phyloP scores from a whole-genome alignment of 2,888 invertebrate species.

The Drosophila aldrichi region DNA sequence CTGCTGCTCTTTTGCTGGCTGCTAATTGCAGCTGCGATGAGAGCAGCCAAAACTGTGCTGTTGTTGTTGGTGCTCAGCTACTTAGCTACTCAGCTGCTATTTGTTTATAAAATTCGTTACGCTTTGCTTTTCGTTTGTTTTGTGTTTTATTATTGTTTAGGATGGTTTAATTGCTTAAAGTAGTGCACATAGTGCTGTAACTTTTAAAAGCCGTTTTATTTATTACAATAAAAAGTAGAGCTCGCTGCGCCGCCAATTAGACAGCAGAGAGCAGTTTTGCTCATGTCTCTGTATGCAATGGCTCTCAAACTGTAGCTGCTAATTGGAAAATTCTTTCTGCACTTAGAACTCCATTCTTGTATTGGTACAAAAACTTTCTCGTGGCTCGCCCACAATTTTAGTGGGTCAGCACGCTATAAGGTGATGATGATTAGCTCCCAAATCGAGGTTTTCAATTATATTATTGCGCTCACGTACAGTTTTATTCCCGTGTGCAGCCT shows the following conservation, averaged over 20 bases:
- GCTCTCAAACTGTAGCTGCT: slow-evolving; percentile 22
- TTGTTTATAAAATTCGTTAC: slow-evolving; percentile 59
- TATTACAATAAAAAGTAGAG: slow-evolving; percentile 1
- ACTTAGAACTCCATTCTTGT: slow-evolving; percentile 62
- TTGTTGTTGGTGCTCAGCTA: slow-evolving; percentile 15
- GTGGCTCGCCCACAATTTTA: slow-evolving; percentile 29
- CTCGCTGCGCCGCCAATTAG: background rate
- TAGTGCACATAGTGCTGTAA: slow-evolving; percentile 15
- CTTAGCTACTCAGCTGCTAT: slow-evolving; percentile 16
- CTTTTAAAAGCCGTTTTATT: slow-evolving; percentile 12
- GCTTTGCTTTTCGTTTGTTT: slow-evolving; percentile 17
- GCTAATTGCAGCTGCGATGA: slow-evolving; percentile 56
- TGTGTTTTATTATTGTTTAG: slow-evolving; percentile 14
- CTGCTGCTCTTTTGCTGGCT: slow-evolving; percentile 31
- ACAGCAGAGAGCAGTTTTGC: background rate
- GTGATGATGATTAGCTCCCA: slow-evolving; percentile 47
- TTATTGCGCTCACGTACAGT: slow-evolving; percentile 61
- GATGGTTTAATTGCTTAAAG: slow-evolving; percentile 23
- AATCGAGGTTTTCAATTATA: slow-evolving; percentile 49
- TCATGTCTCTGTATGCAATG: background rate
- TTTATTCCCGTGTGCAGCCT: slow-evolving; percentile 38
- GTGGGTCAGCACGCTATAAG: slow-evolving; percentile 40
- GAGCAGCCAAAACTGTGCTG: slow-evolving; percentile 19
- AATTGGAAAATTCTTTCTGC: slow-evolving; percentile 14
- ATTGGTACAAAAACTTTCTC: slow-evolving; percentile 57